Evolutionary conservation across 2,797 vertebrate species (phyloP).

Genomic region (Oryzias sinensis): DNA sequence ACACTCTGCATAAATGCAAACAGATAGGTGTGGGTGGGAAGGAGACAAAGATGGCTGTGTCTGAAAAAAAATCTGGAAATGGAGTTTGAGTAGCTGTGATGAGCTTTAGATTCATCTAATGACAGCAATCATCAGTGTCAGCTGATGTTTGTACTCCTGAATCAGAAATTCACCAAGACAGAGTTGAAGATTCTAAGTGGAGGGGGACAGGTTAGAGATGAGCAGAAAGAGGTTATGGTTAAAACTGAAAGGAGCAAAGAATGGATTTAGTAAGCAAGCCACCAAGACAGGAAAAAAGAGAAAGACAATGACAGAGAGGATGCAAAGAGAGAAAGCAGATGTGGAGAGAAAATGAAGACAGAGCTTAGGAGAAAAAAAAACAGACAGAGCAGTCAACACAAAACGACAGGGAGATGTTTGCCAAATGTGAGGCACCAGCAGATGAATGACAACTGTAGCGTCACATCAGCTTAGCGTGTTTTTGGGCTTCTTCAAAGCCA

Average conservation of each 20-base stretch:
- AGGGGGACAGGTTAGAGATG: slow-evolving; percentile 7
- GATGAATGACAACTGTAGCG: slow-evolving; percentile 5
- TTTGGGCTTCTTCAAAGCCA: too few species aligned
- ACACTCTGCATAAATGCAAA: background rate
- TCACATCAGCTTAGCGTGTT: too few species aligned
- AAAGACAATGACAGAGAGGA: background rate
- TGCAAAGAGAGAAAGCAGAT: background rate
- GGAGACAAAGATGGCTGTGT: too few species aligned
- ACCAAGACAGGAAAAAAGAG: background rate
- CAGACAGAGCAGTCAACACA: background rate
- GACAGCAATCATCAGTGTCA: too few species aligned
- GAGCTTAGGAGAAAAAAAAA: background rate
- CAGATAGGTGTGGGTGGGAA: slow-evolving; percentile 1
- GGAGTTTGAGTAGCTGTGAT: too few species aligned
- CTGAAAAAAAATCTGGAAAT: too few species aligned
- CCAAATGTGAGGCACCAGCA: slow-evolving; percentile 47
- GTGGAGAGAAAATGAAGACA: background rate
- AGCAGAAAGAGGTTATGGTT: background rate
- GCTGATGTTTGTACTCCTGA: slow-evolving; percentile 33
- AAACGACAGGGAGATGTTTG: slow-evolving; percentile 12
- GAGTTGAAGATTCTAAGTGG: slow-evolving; percentile 33
- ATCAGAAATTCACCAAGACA: slow-evolving; percentile 9
- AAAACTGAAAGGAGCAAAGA: background rate
- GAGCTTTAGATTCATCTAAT: slow-evolving; percentile 3
- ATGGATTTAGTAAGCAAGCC: too few species aligned